Conservation (phyloP, 2,113 vertebrate genomes). For the Porphyrio hochstetteri region DNA sequence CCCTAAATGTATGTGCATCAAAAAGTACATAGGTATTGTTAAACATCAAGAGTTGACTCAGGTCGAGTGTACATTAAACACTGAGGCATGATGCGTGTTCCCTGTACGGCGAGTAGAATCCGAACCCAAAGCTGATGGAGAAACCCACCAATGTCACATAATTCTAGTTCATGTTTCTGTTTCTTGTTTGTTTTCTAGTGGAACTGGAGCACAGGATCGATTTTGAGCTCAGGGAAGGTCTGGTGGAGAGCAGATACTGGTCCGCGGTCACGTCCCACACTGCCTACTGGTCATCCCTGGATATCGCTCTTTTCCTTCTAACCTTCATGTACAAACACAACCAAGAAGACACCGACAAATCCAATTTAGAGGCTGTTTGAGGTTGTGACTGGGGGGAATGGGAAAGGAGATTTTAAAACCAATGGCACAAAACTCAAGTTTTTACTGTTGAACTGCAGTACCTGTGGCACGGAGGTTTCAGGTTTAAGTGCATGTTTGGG, state of each 20-base stretch:
- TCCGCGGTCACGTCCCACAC: slow-evolving; percentile 89
- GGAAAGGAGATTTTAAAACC: not conserved
- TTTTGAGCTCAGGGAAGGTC: too few relatives aligned
- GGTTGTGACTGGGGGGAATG: not conserved
- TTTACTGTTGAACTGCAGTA: slow-evolving; percentile 33
- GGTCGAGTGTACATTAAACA: not conserved
- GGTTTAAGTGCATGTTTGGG: slow-evolving; percentile 70
- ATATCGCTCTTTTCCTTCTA: slow-evolving; percentile 94
- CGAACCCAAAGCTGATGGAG: not conserved
- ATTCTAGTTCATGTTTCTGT: not conserved
- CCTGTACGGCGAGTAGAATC: not conserved
- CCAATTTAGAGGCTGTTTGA: slow-evolving; percentile 73
- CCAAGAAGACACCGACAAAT: slow-evolving; percentile 64
- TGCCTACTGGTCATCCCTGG: slow-evolving; percentile 95
- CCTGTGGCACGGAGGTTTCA: slow-evolving; percentile 64
- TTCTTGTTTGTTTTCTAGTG: slow-evolving; percentile 72
- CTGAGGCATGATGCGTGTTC: accelerated
- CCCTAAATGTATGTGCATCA: not conserved
- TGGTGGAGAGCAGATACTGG: slow-evolving; percentile 92
- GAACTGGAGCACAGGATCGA: slow-evolving; percentile 81
- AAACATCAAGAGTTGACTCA: not conserved
- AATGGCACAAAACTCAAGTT: slow-evolving; percentile 44
- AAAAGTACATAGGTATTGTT: not conserved
- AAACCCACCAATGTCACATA: accelerated
- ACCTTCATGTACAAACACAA: slow-evolving; percentile 93